Conservation (phyloP, 2,797 vertebrate genomes). For the Hydrophis major region DNA sequence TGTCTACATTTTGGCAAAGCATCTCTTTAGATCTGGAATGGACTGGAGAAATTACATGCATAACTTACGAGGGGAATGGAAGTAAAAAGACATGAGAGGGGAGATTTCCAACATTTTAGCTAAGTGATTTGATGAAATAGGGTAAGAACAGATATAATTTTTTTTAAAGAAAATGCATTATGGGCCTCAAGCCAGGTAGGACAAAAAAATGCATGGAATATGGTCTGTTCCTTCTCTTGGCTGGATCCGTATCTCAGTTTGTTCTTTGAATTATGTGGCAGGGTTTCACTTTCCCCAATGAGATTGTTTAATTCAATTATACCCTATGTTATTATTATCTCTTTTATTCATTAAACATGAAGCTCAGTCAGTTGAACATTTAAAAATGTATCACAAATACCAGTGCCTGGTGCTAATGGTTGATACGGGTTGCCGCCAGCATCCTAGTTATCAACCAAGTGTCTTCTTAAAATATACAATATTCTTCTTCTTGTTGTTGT, state of each 20-base stretch:
- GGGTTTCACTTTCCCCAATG: conserved; percentile 5
- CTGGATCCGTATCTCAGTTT: neutral
- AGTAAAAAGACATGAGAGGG: neutral
- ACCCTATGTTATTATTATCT: too few relatives aligned
- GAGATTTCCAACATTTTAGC: conserved; percentile 8
- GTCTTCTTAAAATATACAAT: too few relatives aligned
- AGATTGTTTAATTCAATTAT: neutral
- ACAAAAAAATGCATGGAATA: conserved; percentile 5
- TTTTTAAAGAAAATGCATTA: neutral
- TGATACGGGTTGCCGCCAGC: too few relatives aligned
- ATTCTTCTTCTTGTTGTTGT: too few relatives aligned
- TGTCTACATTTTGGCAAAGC: neutral
- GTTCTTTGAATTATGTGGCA: neutral
- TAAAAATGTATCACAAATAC: too few relatives aligned
- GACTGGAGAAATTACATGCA: neutral
- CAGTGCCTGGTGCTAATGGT: too few relatives aligned
- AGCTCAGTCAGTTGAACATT: too few relatives aligned
- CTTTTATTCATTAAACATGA: too few relatives aligned
- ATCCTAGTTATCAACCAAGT: too few relatives aligned
- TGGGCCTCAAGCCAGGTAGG: neutral
- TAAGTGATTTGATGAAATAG: conserved; percentile 25
- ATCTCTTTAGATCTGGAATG: neutral
- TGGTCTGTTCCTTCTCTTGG: neutral
- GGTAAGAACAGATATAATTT: conserved; percentile 12
- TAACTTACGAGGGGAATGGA: neutral